Evolutionary conservation across 2,113 vertebrate species (phyloP), one percentile per base, ranked within the genome.

Genomic region (Apteryx mantelli): DNA sequence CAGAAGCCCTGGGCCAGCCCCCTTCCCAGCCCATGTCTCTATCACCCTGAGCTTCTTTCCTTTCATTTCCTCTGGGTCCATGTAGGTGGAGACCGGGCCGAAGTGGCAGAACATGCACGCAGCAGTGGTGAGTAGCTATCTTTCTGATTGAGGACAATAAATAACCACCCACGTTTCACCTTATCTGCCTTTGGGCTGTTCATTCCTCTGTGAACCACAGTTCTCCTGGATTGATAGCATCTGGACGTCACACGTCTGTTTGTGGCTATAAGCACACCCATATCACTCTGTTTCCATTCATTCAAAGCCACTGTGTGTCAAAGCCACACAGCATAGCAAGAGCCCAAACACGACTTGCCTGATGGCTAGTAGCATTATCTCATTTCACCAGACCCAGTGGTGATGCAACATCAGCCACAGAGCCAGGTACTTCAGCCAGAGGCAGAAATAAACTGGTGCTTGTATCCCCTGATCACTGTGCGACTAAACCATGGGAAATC

Each of bases 261-360:
- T n/a, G 30, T n/a, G 85, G 36, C 52, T 36, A 0, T 5, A 11
- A 30, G 18, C 4, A 11, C 25, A 22, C 21, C 50, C 9, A 4
- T 7, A 9, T 5, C 18, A 1, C 52, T 64, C 73, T 7, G 2
- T n/a, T 3, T 1, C 46, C 25, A 1, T 12, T 16, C 1, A 2
- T 36, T 52, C 86, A 38, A 4, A 30, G 24, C 10, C 42, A 7
- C 25, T 2, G 56, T 3, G 18, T 11, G 68, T 28, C n/a, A 3
- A 17, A 12, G 68, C 42, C 74, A 24, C 30, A 19, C 1, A 7
- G 46, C 1, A 20, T 15, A 5, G 55, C 2, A 2, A 19, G 65
- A 71, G 32, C 86, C 75, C 32, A 21, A 4, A 46, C 21, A 5
- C 20, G 16, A 1, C 74, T 60, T 34, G 32, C 56, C 42, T 7